These are phyloP conservation scores for Apostichopus parvimensis DNA, from an alignment of 35 echinoderm and acorn worm species.

Conservation along the genomic window DNA sequence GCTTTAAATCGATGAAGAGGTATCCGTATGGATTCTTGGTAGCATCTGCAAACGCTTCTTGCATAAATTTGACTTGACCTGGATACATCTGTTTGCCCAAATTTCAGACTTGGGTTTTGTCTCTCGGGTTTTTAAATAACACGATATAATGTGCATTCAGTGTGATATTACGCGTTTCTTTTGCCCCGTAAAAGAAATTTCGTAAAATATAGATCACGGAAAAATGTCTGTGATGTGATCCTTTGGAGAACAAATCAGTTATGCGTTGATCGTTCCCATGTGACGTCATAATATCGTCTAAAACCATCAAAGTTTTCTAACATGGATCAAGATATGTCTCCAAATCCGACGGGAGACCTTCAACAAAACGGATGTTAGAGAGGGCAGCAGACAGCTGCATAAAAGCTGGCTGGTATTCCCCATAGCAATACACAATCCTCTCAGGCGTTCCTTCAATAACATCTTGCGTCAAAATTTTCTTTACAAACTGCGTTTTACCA, in stretches of 20 bases:
- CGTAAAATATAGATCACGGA: slow-evolving; percentile 70
- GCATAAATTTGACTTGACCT: slow-evolving; percentile 42
- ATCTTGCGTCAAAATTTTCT: slow-evolving; percentile 8
- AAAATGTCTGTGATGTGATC: slow-evolving; percentile 61
- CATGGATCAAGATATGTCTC: slow-evolving; percentile 25
- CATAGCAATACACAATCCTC: slow-evolving; percentile 76
- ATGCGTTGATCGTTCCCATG: slow-evolving; percentile 40
- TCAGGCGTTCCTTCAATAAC: background rate
- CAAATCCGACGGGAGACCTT: background rate
- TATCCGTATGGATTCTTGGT: slow-evolving; percentile 53
- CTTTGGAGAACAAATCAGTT: slow-evolving; percentile 60
- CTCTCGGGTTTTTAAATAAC: slow-evolving; percentile 65
- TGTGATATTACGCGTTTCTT: slow-evolving; percentile 71
- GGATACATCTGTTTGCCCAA: slow-evolving; percentile 68
- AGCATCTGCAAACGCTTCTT: slow-evolving; percentile 58
- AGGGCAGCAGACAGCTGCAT: slow-evolving; percentile 19
- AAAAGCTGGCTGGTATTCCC: slow-evolving; percentile 50
- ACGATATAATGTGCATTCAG: slow-evolving; percentile 71
- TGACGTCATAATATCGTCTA: background rate
- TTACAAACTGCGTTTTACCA: slow-evolving; percentile 67
- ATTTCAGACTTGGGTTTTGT: slow-evolving; percentile 67
- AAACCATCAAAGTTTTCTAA: background rate
- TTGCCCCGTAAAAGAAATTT: slow-evolving; percentile 75
- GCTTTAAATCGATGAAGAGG: slow-evolving; percentile 56
- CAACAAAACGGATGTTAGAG: slow-evolving; percentile 51